Conservation (phyloP, 2,113 vertebrate species). For the Polypterus senegalus region DNA sequence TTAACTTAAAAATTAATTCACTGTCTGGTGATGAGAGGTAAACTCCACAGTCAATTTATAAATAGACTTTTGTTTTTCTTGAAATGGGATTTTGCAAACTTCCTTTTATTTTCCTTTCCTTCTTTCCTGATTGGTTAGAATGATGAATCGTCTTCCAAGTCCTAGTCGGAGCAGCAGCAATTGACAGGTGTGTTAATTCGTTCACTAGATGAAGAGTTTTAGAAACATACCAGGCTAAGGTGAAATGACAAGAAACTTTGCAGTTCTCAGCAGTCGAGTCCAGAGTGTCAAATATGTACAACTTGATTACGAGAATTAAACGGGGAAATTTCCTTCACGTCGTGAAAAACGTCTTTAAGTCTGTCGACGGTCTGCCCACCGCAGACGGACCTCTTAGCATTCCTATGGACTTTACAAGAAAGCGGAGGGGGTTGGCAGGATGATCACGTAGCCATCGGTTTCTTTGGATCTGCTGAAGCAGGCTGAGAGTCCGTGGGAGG, state of each 20-base stretch:
- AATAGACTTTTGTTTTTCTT: conserved; percentile 78
- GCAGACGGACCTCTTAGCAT: conserved; percentile 84
- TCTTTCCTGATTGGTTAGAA: conserved; percentile 71
- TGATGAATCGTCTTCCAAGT: conserved; percentile 66
- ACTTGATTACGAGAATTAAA: conserved; percentile 41
- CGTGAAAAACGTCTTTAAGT: conserved; percentile 56
- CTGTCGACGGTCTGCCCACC: conserved; percentile 65
- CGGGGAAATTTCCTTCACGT: conserved; percentile 11
- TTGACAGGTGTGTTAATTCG: conserved; percentile 93
- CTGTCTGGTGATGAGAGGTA: conserved; percentile 75
- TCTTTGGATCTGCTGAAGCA: conserved; percentile 68
- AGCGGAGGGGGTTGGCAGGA: conserved; percentile 52
- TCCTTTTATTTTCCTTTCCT: conserved; percentile 29
- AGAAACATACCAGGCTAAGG: conserved; percentile 80
- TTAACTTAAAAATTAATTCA: conserved; percentile 98
- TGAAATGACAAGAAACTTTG: conserved; percentile 84
- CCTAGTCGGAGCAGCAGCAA: conserved; percentile 88
- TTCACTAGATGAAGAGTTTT: conserved; percentile 83
- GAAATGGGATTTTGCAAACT: conserved; percentile 60
- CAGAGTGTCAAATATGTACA: conserved; percentile 49
- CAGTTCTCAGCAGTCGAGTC: conserved; percentile 76
- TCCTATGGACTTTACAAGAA: conserved; percentile 80
- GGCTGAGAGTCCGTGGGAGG: conserved; percentile 53
- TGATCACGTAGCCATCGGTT: conserved; percentile 64
- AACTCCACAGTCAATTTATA: conserved; percentile 93